Percentiles rank a stretch among this genome's conserved stretches.
Evolutionary conservation across 1,140 invertebrate genomes (phyloP).

Genomic region (Rhizoglyphus robini): DNA sequence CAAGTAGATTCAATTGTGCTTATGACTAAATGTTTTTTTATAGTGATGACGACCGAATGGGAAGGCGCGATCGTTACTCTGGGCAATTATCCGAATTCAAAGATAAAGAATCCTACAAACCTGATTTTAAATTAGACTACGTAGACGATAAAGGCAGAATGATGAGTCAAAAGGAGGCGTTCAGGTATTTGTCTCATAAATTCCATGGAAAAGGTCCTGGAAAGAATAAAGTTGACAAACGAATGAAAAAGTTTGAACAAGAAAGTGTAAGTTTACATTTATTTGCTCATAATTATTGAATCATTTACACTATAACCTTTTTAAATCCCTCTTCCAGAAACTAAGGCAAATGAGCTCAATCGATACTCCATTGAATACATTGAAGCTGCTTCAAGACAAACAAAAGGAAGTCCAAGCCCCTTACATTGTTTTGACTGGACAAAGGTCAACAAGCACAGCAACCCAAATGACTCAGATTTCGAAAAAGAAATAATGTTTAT

Average conservation of each 20-base stretch:
- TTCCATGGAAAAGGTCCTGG: constrained; percentile 99
- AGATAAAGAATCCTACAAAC: constrained; percentile 84
- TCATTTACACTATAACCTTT: constrained; percentile 15
- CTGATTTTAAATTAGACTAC: constrained; percentile 92
- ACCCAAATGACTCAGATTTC: constrained; percentile 13
- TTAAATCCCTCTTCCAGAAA: constrained; percentile 50
- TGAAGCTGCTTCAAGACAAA: constrained; percentile 85
- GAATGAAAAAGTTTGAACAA: constrained; percentile 86
- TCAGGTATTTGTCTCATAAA: constrained; percentile 61
- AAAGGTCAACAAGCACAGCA: constrained; percentile 34
- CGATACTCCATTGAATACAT: constrained; percentile 87
- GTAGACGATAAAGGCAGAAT: constrained; percentile 86
- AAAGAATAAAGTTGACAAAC: constrained; percentile 95
- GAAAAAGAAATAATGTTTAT: constrained; percentile 7
- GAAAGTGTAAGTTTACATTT: constrained; percentile 53
- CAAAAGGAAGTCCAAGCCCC: constrained; percentile 91
- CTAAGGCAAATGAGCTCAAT: constrained; percentile 98
- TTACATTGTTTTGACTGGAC: constrained; percentile 84
- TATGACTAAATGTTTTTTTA: constrained; percentile 18
- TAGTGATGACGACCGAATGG: constrained; percentile 58
- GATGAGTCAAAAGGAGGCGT: constrained; percentile 89
- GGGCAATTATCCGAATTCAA: constrained; percentile 82
- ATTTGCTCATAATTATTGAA: not conserved
- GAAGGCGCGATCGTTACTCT: constrained; percentile 58
- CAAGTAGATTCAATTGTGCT: constrained; percentile 17